A percentile compares a stretch with the other conserved stretches of the same genome.
These are phyloP conservation scores for Camelus bactrianus DNA, from an alignment of 2,113 vertebrate species.

Conservation along the genomic window DNA sequence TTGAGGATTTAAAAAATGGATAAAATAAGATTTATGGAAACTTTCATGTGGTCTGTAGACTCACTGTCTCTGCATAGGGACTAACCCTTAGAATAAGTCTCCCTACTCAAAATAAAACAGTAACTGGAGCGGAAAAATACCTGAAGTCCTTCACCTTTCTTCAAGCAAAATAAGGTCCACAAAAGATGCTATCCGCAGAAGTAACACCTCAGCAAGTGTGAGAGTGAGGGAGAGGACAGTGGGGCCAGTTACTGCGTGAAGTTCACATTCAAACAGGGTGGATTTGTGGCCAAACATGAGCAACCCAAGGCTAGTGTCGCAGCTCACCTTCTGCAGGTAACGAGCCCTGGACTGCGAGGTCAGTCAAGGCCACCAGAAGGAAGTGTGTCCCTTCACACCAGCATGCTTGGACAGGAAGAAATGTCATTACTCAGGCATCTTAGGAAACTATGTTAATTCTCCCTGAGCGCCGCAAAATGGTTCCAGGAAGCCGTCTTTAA, in stretches of 20 bases:
- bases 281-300: background rate
- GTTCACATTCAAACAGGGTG: background rate
- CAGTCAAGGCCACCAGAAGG: background rate
- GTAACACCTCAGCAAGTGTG: background rate
- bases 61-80: background rate
- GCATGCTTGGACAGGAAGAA: background rate
- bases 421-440: slow-evolving; percentile 19
- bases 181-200: background rate
- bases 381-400: background rate
- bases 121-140: background rate
- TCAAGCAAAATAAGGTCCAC: background rate
- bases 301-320: background rate
- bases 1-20: background rate
- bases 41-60: background rate
- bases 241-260: background rate
- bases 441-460: slow-evolving; percentile 25
- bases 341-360: background rate
- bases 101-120: background rate
- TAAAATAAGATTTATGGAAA: slow-evolving; percentile 24
- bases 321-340: background rate
- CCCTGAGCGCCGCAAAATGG: background rate
- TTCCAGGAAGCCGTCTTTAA: slow-evolving; percentile 6
- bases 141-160: background rate
- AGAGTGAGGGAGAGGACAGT: background rate
- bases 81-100: background rate